Evolutionary conservation across 2,113 vertebrate species (phyloP).

Genomic region (Otocyon megalotis): DNA sequence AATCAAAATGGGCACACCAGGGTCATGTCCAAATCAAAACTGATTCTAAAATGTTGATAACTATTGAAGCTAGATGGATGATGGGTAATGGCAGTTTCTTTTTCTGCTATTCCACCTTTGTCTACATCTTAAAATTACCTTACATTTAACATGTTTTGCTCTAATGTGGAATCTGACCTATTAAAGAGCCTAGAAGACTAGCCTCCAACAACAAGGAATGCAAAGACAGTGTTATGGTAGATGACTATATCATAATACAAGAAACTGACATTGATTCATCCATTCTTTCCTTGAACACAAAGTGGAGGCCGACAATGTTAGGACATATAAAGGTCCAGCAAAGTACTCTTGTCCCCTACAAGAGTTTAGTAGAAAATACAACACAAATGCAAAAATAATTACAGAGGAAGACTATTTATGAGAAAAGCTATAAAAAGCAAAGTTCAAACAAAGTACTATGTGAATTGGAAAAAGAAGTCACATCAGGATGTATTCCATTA

Average conservation of each 20-base stretch:
- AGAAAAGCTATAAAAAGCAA: constrained; percentile 60
- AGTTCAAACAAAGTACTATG: constrained; percentile 45
- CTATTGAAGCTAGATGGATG: neutral
- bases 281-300: neutral
- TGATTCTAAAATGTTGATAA: neutral
- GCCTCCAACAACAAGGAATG: neutral
- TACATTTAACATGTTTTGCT: constrained; percentile 10
- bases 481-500: constrained; percentile 33
- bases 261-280: neutral
- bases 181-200: neutral
- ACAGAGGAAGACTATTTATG: constrained; percentile 5
- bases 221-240: neutral
- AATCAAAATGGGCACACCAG: neutral
- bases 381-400: constrained; percentile 55
- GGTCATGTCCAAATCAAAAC: neutral
- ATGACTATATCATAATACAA: neutral
- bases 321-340: neutral
- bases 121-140: constrained; percentile 17
- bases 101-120: neutral
- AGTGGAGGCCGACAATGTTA: neutral
- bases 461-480: constrained; percentile 35
- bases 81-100: neutral
- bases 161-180: neutral
- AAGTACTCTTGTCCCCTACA: neutral
- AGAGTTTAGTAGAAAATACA: neutral